Percentiles rank a stretch among this genome's conserved stretches.
Evolutionary conservation across 2,113 vertebrate species (phyloP).

Genomic region (Carassius gibelio): DNA sequence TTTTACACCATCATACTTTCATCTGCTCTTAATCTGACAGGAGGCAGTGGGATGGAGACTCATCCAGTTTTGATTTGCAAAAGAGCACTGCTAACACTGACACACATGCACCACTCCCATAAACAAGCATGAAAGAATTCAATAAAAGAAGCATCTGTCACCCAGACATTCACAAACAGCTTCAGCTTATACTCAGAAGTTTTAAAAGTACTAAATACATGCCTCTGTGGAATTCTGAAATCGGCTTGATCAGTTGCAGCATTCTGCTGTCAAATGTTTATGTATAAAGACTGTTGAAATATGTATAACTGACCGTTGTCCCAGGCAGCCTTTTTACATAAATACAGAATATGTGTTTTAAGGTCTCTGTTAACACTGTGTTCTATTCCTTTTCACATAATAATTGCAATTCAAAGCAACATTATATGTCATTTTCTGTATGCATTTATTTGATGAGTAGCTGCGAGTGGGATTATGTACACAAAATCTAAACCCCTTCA

Average conservation of each 20-base stretch:
- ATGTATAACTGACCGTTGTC: not conserved
- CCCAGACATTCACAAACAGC: slow-evolving; percentile 28
- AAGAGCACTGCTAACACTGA: not conserved
- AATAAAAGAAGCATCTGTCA: slow-evolving; percentile 36
- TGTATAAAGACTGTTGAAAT: not conserved
- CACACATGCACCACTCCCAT: slow-evolving; percentile 35
- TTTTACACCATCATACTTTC: slow-evolving; percentile 78
- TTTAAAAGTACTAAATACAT: not conserved
- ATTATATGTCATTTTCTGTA: not conserved
- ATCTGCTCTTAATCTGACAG: slow-evolving; percentile 82
- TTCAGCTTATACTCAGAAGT: not conserved
- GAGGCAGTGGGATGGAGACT: slow-evolving; percentile 62
- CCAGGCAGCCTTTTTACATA: not conserved
- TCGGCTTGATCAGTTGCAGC: not conserved
- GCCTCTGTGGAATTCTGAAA: not conserved
- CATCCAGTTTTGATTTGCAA: slow-evolving; percentile 31
- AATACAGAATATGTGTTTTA: not conserved
- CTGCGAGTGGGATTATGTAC: not conserved
- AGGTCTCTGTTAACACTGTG: not conserved
- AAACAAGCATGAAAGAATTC: slow-evolving; percentile 35
- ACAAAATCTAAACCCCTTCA: not conserved
- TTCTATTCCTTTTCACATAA: not conserved
- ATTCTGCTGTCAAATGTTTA: not conserved
- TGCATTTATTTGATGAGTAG: not conserved
- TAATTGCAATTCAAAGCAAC: not conserved